Evolutionary conservation across 2,797 vertebrate species (phyloP).

Genomic region (Stomatorhinus walkeri): DNA sequence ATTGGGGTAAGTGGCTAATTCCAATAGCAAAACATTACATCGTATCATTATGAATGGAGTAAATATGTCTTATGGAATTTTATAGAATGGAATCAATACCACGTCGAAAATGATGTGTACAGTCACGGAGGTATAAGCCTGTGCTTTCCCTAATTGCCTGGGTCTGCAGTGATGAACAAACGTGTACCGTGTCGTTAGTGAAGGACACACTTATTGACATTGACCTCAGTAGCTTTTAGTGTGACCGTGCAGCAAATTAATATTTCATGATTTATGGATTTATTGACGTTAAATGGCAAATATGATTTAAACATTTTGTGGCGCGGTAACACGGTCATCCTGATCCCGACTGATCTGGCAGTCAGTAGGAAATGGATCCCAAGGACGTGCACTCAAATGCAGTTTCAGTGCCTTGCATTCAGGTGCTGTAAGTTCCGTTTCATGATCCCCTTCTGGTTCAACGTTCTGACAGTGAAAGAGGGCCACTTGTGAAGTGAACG

Average conservation of each 20-base stretch:
- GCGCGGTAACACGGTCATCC: not conserved
- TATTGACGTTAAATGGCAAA: not conserved
- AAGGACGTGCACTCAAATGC: not conserved
- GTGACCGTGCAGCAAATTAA: not conserved
- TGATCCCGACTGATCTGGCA: not conserved
- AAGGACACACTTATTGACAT: not conserved
- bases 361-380: not conserved
- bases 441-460: not conserved
- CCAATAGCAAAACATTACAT: not conserved
- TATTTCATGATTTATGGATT: slow-evolving; percentile 11
- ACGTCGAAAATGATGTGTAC: not conserved
- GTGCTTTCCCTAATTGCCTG: not conserved
- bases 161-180: not conserved
- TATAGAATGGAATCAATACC: not conserved
- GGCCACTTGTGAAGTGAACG: not conserved
- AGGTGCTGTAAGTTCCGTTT: not conserved
- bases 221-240: not conserved
- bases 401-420: not conserved
- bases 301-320: not conserved
- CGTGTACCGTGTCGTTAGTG: not conserved
- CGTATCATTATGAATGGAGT: not conserved
- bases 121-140: not conserved
- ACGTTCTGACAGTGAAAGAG: not conserved
- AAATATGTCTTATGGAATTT: not conserved
- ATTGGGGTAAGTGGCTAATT: not conserved